A percentile compares a stretch with the other conserved stretches of the same genome.
Conservation (phyloP, 2,888 invertebrate genomes). For the Cephus pulcher region DNA sequence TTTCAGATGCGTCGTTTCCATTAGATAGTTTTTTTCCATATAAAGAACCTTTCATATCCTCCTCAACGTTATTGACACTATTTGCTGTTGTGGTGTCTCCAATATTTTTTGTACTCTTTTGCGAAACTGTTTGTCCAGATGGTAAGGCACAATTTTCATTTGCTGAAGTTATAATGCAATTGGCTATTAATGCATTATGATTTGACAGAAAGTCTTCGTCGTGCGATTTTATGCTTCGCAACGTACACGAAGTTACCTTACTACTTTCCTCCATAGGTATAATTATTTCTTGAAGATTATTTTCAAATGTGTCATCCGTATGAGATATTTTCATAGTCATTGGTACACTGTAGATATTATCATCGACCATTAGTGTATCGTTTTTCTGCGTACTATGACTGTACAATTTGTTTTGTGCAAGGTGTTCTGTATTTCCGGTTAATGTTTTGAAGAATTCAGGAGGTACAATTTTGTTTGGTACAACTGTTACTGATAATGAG, state of each 20-base stretch:
- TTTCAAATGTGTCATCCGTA: not conserved
- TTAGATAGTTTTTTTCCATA: not conserved
- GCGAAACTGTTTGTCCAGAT: not conserved
- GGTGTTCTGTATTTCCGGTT: slow-evolving; percentile 33
- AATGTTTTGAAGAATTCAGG: slow-evolving; percentile 45
- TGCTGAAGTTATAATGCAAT: not conserved
- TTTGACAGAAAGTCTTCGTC: not conserved
- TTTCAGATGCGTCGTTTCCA: not conserved
- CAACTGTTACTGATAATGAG: slow-evolving; percentile 50
- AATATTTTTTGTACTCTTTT: not conserved
- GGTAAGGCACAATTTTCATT: not conserved
- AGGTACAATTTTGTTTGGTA: slow-evolving; percentile 45
- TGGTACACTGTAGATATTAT: not conserved
- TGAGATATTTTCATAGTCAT: not conserved
- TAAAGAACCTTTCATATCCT: not conserved
- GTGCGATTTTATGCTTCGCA: not conserved
- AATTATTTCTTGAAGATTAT: not conserved
- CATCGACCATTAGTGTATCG: not conserved
- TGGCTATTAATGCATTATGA: not conserved
- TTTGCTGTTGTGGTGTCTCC: not conserved
- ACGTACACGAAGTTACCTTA: not conserved
- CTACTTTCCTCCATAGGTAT: not conserved
- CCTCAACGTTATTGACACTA: not conserved
- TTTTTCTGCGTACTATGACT: not conserved
- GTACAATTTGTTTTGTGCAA: slow-evolving; percentile 13